Evolutionary conservation across 92 coral and sea anemone genomes (phyloP).

Genomic region (Paramuricea clavata): DNA sequence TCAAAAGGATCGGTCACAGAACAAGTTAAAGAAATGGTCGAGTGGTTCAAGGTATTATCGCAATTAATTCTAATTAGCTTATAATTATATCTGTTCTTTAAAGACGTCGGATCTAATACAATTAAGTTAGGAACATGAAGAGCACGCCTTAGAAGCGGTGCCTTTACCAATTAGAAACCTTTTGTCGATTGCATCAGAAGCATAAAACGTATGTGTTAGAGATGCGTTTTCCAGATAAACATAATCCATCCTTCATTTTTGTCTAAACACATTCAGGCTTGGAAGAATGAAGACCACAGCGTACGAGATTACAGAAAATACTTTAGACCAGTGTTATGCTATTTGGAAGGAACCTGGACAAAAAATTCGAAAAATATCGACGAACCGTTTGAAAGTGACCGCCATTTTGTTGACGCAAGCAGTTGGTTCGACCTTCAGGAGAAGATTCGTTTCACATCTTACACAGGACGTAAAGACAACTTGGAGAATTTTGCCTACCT

Average conservation of each 20-base stretch:
- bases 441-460: conserved; percentile 92
- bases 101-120: no score
- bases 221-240: no score
- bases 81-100: no score
- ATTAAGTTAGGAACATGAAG: no score
- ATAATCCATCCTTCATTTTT: no score
- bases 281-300: conserved; percentile 74
- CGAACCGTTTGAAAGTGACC: conserved; percentile 92
- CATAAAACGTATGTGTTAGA: no score
- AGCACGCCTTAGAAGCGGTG: no score
- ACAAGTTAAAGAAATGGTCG: conserved; percentile 83
- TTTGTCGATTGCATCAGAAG: no score
- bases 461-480: conserved; percentile 93
- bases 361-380: conserved; percentile 73
- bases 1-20: conserved; percentile 60
- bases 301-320: conserved; percentile 87
- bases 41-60: conserved; percentile 83
- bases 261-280: no score
- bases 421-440: conserved; percentile 93
- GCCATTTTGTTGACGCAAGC: conserved; percentile 89
- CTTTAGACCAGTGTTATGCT: conserved; percentile 87
- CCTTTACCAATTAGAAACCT: no score
- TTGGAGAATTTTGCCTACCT: conserved; percentile 89
- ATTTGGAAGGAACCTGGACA: conserved; percentile 92
- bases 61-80: no score